Evolutionary conservation across 2,797 vertebrate species (phyloP).

Genomic region (Agapornis canus): DNA sequence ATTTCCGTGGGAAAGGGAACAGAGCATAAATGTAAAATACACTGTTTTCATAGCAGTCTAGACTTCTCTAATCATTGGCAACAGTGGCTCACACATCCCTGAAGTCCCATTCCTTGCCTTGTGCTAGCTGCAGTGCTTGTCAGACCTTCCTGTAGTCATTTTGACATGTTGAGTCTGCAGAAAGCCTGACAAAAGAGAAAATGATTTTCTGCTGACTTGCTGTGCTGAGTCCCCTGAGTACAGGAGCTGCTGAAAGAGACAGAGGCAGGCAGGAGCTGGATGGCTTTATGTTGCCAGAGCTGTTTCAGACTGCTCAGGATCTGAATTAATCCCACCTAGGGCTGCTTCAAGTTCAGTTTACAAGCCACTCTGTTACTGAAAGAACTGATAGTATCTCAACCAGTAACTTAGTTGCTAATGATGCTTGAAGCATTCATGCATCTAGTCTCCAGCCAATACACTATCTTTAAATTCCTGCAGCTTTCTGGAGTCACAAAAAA

Average conservation of each 20-base stretch:
- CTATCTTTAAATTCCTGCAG: background rate
- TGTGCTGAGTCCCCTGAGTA: background rate
- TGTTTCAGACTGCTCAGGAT: background rate
- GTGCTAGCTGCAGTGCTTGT: background rate
- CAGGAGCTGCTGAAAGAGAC: background rate
- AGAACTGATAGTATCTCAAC: background rate
- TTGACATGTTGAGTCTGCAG: background rate
- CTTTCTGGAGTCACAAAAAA: constrained; percentile 15
- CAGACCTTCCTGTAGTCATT: background rate
- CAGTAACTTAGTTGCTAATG: background rate
- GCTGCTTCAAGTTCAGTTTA: background rate
- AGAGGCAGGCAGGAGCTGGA: background rate
- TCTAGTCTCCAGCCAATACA: background rate
- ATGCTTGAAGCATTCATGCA: background rate
- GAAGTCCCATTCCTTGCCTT: background rate
- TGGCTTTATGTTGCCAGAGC: background rate
- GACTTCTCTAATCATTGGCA: background rate
- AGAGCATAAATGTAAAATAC: background rate
- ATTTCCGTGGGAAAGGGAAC: background rate
- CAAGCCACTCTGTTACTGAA: background rate
- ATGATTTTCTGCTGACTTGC: background rate
- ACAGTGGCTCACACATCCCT: background rate
- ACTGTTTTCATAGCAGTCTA: background rate
- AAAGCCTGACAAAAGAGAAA: background rate
- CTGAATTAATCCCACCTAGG: background rate